A percentile compares a stretch with the other conserved stretches of the same genome.
Evolutionary conservation across 1,140 invertebrate species (phyloP).

Genomic region (Drosophila pruinosa): DNA sequence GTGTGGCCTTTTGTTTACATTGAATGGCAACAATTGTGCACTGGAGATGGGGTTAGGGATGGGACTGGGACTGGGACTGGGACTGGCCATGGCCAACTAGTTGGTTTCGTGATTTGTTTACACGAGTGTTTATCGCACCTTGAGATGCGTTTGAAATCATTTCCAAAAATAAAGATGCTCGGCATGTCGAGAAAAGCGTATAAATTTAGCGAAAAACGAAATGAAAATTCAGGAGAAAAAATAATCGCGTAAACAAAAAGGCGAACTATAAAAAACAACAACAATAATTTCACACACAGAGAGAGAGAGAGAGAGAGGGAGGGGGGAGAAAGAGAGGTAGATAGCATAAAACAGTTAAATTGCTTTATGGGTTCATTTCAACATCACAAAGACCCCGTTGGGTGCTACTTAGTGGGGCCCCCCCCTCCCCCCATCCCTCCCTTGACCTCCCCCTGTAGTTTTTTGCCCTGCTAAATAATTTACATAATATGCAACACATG

Average conservation of each 20-base stretch:
- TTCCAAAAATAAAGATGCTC: constrained; percentile 69
- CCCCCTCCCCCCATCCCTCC: neutral
- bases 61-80: neutral
- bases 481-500: constrained; percentile 79
- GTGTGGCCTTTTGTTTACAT: constrained; percentile 4
- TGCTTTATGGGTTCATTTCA: constrained; percentile 76
- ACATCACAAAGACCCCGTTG: constrained; percentile 60
- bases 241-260: constrained; percentile 69
- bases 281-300: constrained; percentile 61
- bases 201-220: constrained; percentile 67
- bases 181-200: constrained; percentile 29
- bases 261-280: constrained; percentile 18
- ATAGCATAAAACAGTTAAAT: constrained; percentile 76
- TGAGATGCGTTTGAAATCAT: constrained; percentile 79
- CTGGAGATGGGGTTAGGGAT: neutral
- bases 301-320: neutral
- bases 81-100: neutral
- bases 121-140: constrained; percentile 76
- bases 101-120: constrained; percentile 68
- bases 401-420: constrained; percentile 54
- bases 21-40: neutral
- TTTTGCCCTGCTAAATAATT: constrained; percentile 72
- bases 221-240: constrained; percentile 49
- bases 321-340: neutral
- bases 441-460: neutral